These are phyloP conservation scores for Drosophila malerkotliana DNA, from an alignment of 1,140 invertebrate species.

Conservation along the genomic window DNA sequence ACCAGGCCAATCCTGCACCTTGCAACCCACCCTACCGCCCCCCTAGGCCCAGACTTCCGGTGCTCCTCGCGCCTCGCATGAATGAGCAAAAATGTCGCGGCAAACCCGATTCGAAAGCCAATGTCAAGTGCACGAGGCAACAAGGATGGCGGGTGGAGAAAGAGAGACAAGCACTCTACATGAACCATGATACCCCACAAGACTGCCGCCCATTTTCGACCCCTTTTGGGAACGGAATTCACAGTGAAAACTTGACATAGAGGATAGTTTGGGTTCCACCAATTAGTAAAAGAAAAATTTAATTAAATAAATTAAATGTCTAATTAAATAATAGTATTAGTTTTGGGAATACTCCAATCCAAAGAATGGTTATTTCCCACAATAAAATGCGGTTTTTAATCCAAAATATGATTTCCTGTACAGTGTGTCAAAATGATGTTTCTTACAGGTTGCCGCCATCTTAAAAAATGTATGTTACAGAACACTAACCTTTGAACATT, in stretches of 20 bases:
- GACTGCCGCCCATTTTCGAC: neutral
- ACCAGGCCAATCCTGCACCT: conserved; percentile 41
- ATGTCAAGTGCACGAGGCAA: conserved; percentile 66
- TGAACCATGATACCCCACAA: conserved; percentile 23
- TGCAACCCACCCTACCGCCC: conserved; percentile 2
- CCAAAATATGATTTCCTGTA: too few relatives aligned
- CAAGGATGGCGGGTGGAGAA: conserved; percentile 8
- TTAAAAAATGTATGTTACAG: too few relatives aligned
- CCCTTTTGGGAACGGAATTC: neutral
- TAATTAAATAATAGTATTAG: too few relatives aligned
- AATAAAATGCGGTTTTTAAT: too few relatives aligned
- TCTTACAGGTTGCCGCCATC: too few relatives aligned
- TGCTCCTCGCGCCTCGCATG: conserved; percentile 37
- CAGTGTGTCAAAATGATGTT: too few relatives aligned
- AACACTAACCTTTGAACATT: too few relatives aligned
- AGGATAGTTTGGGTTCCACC: too few relatives aligned
- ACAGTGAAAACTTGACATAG: neutral
- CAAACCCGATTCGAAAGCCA: conserved; percentile 51
- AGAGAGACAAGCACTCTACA: conserved; percentile 33
- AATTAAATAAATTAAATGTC: too few relatives aligned
- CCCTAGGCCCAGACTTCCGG: conserved; percentile 2
- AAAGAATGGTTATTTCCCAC: too few relatives aligned
- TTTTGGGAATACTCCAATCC: too few relatives aligned
- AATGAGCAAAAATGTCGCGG: conserved; percentile 63
- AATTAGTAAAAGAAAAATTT: too few relatives aligned